Evolutionary conservation across 1,140 invertebrate genomes (phyloP), one percentile per base, ranked within the genome.

Genomic region (Mesaphorura yosii): DNA sequence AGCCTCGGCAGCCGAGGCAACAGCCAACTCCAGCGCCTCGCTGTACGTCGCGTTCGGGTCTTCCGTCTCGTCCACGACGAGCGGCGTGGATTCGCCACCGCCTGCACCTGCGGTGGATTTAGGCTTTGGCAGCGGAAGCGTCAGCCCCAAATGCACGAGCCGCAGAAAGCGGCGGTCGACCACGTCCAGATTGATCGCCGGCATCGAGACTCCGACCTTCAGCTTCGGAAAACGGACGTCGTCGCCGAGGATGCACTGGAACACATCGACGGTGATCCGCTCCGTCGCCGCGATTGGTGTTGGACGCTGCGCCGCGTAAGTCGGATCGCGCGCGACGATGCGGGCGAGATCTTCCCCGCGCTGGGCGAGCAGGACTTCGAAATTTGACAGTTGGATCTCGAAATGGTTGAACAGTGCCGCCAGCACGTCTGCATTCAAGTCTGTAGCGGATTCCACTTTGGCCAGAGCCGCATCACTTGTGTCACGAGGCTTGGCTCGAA

Each of bases 201-300:
- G 17, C 5, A 46, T 46, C 6, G 12, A 5, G 5, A 46, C 20
- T 10, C 29, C 23, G 25, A 46, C 15, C 29, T 46, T 46, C 14
- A 46, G 7, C 20, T 46, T 46, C 5, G 44, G 44, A 46, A 46
- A 46, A 6, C 44, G 44, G 5, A 27, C 5, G 44, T 46, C 44
- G 44, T 46, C 23, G 7, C 6, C 29, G 20, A 46, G 25, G 44
- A 46, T 46, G 23, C 12, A 46, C 44, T 46, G 44, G 29, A 27
- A 27, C 15, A 46, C 23, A 20, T 46, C 7, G 19, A 46, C 44
- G n/a, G 7, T 7, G 6, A 46, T 46, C 7, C 12, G 10, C 7
- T 12, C 23, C n/a, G 44, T 7, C 7, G 25, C 29, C 23, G 29
- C 25, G 7, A 46, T 12, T 25, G 17, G 25, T 10, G 25, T 28